Evolutionary conservation across 2,888 invertebrate species (phyloP).

Genomic region (Plutella xylostella): DNA sequence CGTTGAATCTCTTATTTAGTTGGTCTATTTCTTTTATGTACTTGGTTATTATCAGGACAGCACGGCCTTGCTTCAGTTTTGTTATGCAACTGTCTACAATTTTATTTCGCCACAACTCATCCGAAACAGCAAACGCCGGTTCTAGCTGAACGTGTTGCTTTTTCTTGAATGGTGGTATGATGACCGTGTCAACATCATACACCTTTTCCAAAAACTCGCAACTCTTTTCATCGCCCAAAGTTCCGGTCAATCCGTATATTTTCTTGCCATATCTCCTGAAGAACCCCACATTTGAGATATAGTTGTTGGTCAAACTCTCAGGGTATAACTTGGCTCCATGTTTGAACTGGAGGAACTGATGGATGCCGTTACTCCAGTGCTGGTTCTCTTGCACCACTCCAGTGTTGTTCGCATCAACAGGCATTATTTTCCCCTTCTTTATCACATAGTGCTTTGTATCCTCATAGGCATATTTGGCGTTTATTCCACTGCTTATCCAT

Average conservation of each 20-base stretch:
- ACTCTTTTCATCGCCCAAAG: conserved; percentile 13
- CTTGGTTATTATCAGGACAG: conserved; percentile 14
- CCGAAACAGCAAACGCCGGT: conserved; percentile 7
- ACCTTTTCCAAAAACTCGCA: conserved; percentile 10
- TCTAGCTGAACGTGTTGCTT: conserved; percentile 12
- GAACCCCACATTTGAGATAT: conserved; percentile 15
- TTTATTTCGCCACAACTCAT: conserved; percentile 6
- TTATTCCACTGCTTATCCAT: conserved; percentile 16
- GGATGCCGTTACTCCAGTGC: conserved; percentile 14
- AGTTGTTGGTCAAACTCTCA: conserved; percentile 17
- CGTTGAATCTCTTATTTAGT: conserved; percentile 5
- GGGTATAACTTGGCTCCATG: conserved; percentile 13
- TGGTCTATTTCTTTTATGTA: conserved; percentile 14
- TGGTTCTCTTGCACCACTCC: conserved; percentile 13
- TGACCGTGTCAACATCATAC: conserved; percentile 13
- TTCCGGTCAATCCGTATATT: conserved; percentile 17
- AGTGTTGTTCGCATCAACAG: conserved; percentile 16
- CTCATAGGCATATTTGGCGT: conserved; percentile 12
- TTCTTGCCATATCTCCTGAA: conserved; percentile 13
- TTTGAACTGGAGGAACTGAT: conserved; percentile 18
- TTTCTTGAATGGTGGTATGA: conserved; percentile 16
- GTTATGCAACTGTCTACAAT: conserved; percentile 15
- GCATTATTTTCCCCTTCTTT: conserved; percentile 11
- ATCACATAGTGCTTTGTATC: conserved; percentile 15
- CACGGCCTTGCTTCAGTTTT: conserved; percentile 10